Percentiles rank a stretch among this genome's conserved stretches.
These are phyloP conservation scores for Archocentrus centrarchus DNA, from an alignment of 2,113 vertebrate species.

Conservation along the genomic window DNA sequence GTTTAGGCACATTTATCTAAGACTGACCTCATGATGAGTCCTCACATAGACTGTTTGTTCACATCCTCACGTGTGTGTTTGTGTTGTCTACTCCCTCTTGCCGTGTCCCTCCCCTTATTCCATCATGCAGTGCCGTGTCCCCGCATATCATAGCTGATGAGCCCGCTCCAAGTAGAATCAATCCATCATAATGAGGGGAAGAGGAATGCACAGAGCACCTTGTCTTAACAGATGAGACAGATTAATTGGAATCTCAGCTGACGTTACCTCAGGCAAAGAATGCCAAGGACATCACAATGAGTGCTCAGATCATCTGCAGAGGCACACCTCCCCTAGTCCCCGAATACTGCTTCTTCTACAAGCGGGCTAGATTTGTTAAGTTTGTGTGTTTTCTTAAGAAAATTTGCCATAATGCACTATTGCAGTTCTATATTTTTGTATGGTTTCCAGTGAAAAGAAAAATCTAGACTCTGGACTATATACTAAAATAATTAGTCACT, in stretches of 20 bases:
- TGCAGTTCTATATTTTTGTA: no score
- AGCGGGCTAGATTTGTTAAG: no score
- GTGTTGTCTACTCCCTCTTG: not conserved
- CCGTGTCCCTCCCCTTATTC: not conserved
- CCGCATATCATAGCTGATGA: not conserved
- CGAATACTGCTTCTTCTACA: no score
- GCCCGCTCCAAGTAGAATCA: constrained; percentile 31
- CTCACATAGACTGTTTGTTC: not conserved
- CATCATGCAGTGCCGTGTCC: not conserved
- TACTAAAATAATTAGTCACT: no score
- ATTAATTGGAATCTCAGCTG: constrained; percentile 74
- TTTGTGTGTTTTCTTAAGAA: no score
- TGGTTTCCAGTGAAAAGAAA: no score
- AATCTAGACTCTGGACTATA: no score
- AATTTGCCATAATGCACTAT: no score
- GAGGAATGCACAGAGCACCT: constrained; percentile 64
- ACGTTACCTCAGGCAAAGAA: constrained; percentile 71
- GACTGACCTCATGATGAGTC: not conserved
- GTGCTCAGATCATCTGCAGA: constrained; percentile 34
- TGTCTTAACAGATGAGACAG: constrained; percentile 74
- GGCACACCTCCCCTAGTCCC: no score
- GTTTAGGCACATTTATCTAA: not conserved
- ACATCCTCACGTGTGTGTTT: not conserved
- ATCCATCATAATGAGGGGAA: constrained; percentile 49
- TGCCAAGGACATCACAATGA: constrained; percentile 65